These are phyloP conservation scores for Carassius auratus DNA, from an alignment of 2,113 vertebrate species.

Conservation along the genomic window DNA sequence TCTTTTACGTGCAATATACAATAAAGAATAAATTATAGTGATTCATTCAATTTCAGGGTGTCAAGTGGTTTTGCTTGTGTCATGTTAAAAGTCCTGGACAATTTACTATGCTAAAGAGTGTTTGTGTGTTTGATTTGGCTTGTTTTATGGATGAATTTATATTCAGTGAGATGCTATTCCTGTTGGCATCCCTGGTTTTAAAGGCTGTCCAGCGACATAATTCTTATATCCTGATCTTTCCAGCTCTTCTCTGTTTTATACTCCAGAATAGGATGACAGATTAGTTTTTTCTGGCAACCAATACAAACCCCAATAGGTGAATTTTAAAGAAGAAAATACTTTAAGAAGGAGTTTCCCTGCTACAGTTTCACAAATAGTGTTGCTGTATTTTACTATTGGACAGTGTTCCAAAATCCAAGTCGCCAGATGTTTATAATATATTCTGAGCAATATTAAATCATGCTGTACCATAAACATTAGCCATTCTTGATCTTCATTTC, in stretches of 20 bases:
- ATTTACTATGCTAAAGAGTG: not conserved
- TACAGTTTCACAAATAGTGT: not conserved
- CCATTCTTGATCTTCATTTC: not conserved
- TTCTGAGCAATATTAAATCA: not conserved
- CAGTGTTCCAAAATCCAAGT: not conserved
- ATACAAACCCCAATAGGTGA: not conserved
- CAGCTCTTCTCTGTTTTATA: not conserved
- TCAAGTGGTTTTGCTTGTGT: not conserved
- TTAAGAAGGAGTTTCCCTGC: not conserved
- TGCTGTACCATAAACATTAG: not conserved
- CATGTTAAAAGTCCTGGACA: not conserved
- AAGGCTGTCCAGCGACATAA: not conserved
- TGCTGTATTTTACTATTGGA: not conserved
- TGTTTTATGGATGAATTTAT: not conserved
- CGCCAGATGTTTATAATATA: not conserved
- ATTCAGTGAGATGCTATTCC: not conserved
- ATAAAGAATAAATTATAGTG: not conserved
- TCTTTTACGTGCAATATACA: not conserved
- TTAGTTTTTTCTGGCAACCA: not conserved
- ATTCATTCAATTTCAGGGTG: not conserved
- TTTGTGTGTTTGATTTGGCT: not conserved
- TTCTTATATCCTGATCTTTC: conserved; percentile 14
- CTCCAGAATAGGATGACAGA: conserved; percentile 5
- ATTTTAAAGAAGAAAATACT: not conserved
- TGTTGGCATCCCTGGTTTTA: not conserved